Conservation (phyloP, 1,140 invertebrate species). For the Drosophila trapezifrons region DNA sequence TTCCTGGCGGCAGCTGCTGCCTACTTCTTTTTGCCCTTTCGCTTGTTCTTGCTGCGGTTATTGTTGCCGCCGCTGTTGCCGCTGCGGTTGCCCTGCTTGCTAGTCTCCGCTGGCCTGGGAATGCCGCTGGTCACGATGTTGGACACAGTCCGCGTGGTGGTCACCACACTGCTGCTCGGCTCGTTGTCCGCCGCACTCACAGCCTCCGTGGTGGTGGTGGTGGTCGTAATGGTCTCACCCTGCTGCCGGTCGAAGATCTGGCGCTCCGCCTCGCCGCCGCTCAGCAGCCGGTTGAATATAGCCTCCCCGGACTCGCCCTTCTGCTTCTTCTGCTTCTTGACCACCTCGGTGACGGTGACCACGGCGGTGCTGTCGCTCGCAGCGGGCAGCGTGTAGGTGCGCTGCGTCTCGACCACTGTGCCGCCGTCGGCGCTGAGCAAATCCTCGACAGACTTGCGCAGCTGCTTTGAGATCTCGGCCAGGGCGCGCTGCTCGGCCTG, state of each 20-base stretch:
- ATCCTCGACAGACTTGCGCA: constrained; percentile 80
- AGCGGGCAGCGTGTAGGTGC: constrained; percentile 51
- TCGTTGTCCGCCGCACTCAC: constrained; percentile 41
- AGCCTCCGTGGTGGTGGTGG: constrained; percentile 75
- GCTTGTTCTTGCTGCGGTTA: constrained; percentile 73
- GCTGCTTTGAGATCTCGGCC: constrained; percentile 81
- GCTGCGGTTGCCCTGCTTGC: constrained; percentile 51
- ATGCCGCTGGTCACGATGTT: constrained; percentile 80
- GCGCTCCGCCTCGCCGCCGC: constrained; percentile 60
- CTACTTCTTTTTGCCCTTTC: constrained; percentile 75
- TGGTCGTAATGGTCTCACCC: constrained; percentile 77
- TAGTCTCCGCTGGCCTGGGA: constrained; percentile 49
- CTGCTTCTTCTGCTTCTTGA: constrained; percentile 49
- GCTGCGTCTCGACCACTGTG: constrained; percentile 59
- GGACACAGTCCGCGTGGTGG: constrained; percentile 76
- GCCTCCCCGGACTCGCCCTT: constrained; percentile 66
- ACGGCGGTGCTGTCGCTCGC: constrained; percentile 54
- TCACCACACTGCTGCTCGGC: constrained; percentile 72
- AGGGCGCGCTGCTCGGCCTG: constrained; percentile 79
- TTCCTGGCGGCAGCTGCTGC: constrained; percentile 6
- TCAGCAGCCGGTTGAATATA: constrained; percentile 72
- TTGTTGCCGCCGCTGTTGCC: constrained; percentile 25
- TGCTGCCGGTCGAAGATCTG: constrained; percentile 76
- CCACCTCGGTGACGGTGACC: constrained; percentile 72
- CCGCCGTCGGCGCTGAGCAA: constrained; percentile 62